Base-by-base conservation (phyloP, 2,797 vertebrate genomes). In the Psittacula derbiana region DNA sequence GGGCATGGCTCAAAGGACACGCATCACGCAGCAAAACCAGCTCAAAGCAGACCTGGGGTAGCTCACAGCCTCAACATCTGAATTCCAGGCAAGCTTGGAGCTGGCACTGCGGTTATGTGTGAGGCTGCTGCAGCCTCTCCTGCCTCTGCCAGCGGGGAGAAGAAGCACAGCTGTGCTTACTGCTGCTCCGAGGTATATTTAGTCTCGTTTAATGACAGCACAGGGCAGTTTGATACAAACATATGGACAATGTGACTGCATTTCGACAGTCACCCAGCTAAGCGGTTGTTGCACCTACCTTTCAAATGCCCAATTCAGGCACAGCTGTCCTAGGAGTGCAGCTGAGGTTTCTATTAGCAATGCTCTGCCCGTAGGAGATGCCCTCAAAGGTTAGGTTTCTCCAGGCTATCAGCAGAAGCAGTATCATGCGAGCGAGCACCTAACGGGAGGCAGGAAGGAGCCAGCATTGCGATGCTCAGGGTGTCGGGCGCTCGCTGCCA, bases 241-340 rank as follows among this genome's bases (percentile, higher is more conserved):
- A 31, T 2, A 31, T 0, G 66, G 52, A 16, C 28, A 49, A 38
- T 5, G 41, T 0, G 2, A 33, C 61, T 13, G 0, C 11, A 0
- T 71, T 49, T 20, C 0, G 0, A 5, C 6, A 8, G 5, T 69
- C 43, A 4, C 76, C 72, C 75, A 16, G 85, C 81, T 80, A n/a
- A 25, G 28, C 12, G 8, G 24, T 11, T 20, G 61, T 16, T 4
- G 75, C 4, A 8, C 24, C 58, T 44, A 14, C 41, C 13, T 57
- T 33, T 33, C 3, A 1, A 12, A 5, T 5, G 61, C 18, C 69
- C 18, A 0, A 8, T 8, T 47, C 73, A 61, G 80, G 24, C 66
- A 4, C 1, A 1, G 12, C 73, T 11, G 27, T 58, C 15, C 55
- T 12, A 1, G 5, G 16, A 1, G 10, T 1, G 11, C 2, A 25